Percentiles rank a stretch among this genome's conserved stretches.
Conservation (phyloP, 2,888 invertebrate species). For the Ferrisia virgata region DNA sequence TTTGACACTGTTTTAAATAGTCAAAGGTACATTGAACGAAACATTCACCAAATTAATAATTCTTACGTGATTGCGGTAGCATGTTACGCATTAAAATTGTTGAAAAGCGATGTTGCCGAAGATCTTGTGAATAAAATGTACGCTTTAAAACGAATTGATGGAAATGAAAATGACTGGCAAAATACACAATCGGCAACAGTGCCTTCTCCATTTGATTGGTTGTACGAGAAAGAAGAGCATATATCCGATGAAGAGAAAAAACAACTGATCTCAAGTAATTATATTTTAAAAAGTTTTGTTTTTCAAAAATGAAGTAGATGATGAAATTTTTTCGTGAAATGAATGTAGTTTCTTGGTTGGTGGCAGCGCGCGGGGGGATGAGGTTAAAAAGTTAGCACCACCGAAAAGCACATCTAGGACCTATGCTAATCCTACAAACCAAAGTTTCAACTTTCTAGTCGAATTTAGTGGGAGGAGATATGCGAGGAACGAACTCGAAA, state of each 20-base stretch:
- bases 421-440: no score
- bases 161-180: constrained; percentile 68
- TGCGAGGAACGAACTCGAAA: no score
- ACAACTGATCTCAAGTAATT: constrained; percentile 47
- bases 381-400: no score
- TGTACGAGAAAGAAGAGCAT: constrained; percentile 56
- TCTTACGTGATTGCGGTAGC: constrained; percentile 62
- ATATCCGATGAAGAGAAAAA: constrained; percentile 48
- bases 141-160: constrained; percentile 64
- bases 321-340: no score
- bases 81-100: constrained; percentile 60
- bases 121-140: constrained; percentile 61
- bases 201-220: constrained; percentile 60
- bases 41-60: constrained; percentile 59
- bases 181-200: constrained; percentile 48
- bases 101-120: constrained; percentile 59
- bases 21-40: constrained; percentile 49
- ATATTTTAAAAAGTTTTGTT: constrained; percentile 42
- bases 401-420: no score
- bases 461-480: no score
- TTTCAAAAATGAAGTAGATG: background rate
- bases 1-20: background rate
- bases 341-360: no score
- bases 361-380: no score
- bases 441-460: no score